Evolutionary conservation across 2,113 vertebrate genomes (phyloP), one percentile per base, ranked within the genome.

Genomic region (Rutilus rutilus): DNA sequence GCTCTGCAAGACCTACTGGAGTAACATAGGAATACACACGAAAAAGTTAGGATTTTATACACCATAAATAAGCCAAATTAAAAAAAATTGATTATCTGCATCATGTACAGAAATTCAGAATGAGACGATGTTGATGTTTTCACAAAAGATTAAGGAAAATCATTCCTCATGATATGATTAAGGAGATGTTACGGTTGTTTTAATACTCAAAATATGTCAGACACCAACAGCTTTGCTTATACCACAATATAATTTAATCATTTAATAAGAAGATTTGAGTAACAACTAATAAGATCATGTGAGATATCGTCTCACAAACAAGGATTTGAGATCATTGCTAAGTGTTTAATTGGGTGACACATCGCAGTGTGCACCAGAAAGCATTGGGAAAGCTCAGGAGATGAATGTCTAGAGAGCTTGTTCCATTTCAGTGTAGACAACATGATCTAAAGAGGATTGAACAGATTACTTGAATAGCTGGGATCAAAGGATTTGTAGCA

Each of bases 401-500:
- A 71, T 82, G 15, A 54, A 69, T 67, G 19, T 82, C 45, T 52
- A 69, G 47, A 33, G 27, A 64, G 25, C 25, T 33, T 69, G 57
- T 50, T 52, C 45, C 60, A 73, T 60, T 71, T 86, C 52, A 76
- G 75, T 52, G 23, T 21, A 78, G 62, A 78, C 59, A n/a, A 64
- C 50, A 83, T 50, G 84, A 83, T 78, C 75, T 71, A 39, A 45
- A 65, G 42, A 65, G 45, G 73, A 74, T 71, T 75, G 50, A 75
- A 54, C 75, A 80, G 81, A 80, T 86, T 83, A 84, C 42, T 45
- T 81, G 36, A 83, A 74, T 71, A 45, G n/a, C 25, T 67, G 33
- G 42, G 64, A 79, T 83, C 69, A 86, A 73, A 76, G 73, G 87
- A 83, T 88, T 83, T 78, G 52, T 82, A 75, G 57, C 54, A 17